A percentile compares a stretch with the other conserved stretches of the same genome.
Conservation (phyloP, 2,888 invertebrate genomes). For the Lutraria lutraria region DNA sequence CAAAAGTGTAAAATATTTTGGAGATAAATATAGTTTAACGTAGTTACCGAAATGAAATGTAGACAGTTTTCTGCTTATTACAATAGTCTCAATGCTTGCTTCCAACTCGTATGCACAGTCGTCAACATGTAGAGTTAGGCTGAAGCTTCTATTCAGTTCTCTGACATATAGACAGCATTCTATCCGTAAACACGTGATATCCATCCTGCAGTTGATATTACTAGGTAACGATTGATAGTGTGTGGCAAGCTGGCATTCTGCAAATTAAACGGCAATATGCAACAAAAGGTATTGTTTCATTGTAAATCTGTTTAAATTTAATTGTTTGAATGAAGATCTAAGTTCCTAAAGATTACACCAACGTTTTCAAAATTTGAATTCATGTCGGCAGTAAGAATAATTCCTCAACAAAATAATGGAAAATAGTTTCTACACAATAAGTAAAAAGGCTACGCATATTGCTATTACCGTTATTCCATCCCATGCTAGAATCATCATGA, state of each 20-base stretch:
- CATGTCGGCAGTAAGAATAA: no score
- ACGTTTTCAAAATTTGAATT: no score
- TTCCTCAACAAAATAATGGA: no score
- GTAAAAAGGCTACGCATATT: no score
- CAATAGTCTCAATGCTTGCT: conserved; percentile 66
- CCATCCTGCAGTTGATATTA: conserved; percentile 56
- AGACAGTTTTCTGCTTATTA: conserved; percentile 58
- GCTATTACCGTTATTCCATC: neutral
- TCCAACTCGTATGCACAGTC: conserved; percentile 63
- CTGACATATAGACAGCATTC: conserved; percentile 60
- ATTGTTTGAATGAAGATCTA: no score
- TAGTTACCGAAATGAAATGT: conserved; percentile 58
- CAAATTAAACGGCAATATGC: neutral
- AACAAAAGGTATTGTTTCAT: no score
- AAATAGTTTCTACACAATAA: no score
- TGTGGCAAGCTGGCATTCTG: conserved; percentile 39
- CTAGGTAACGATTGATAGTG: conserved; percentile 32
- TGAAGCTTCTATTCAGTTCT: conserved; percentile 49
- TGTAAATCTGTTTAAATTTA: no score
- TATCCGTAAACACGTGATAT: conserved; percentile 57
- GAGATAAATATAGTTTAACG: neutral
- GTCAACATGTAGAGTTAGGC: conserved; percentile 55
- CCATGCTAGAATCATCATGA: neutral
- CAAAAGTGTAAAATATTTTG: no score
- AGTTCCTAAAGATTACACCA: no score